phyloP scores from a whole-genome alignment of 2,113 vertebrate genomes.

The Panthera uncia region DNA sequence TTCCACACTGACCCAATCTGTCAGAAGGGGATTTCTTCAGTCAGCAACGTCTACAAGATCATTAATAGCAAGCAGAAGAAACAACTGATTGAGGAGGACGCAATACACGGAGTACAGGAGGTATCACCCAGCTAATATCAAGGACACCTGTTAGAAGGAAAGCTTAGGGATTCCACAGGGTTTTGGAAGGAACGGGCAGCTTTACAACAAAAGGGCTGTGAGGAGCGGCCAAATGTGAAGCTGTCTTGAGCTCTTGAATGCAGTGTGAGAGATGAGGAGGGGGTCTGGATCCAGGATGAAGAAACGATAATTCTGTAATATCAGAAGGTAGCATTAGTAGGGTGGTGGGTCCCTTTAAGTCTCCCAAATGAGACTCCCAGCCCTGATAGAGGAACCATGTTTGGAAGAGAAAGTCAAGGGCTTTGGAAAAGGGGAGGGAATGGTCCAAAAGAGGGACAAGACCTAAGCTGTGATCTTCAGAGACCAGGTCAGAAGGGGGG shows the following conservation, averaged over 20 bases:
- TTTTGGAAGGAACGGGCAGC: background rate
- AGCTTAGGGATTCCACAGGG: background rate
- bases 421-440: background rate
- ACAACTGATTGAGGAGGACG: background rate
- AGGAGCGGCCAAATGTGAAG: background rate
- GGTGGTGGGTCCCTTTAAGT: background rate
- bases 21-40: background rate
- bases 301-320: background rate
- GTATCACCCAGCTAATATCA: background rate
- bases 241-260: background rate
- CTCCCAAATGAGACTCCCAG: background rate
- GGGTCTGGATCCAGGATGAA: background rate
- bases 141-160: conserved; percentile 50
- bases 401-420: background rate
- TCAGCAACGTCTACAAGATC: background rate
- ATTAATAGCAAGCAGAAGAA: background rate
- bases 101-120: background rate
- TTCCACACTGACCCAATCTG: background rate
- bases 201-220: background rate
- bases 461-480: background rate
- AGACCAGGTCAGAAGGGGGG: background rate
- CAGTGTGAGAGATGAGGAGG: background rate
- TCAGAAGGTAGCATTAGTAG: background rate
- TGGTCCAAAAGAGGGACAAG: background rate
- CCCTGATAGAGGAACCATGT: background rate